These are phyloP conservation scores for Callithrix jacchus DNA, from an alignment of 2,113 vertebrate species.

Conservation along the genomic window DNA sequence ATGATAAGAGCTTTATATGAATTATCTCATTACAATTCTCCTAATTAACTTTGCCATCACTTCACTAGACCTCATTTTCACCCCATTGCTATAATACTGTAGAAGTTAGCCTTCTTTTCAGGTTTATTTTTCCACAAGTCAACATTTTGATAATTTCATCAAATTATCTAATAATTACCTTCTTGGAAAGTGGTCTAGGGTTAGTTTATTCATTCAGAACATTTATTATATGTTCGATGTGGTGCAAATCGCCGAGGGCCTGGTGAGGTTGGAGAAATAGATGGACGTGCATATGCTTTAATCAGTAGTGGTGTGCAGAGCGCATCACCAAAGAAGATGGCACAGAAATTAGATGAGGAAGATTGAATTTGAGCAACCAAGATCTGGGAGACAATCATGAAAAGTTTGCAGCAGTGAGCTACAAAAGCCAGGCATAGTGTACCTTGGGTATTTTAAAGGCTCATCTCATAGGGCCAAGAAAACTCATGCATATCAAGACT, in stretches of 20 bases:
- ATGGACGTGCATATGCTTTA: background rate
- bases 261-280: background rate
- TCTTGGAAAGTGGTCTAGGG: conserved; percentile 7
- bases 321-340: background rate
- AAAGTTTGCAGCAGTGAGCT: background rate
- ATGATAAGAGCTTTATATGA: background rate
- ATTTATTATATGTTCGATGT: background rate
- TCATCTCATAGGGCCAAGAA: background rate
- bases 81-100: background rate
- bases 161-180: conserved; percentile 26
- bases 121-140: background rate
- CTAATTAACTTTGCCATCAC: background rate
- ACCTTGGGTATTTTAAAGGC: background rate
- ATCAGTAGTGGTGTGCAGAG: background rate
- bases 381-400: background rate
- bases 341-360: background rate
- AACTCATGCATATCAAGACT: background rate
- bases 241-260: background rate
- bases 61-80: background rate
- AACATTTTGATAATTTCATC: conserved; percentile 36
- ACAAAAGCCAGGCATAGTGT: background rate
- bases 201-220: background rate
- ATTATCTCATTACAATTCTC: background rate
- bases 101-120: background rate
- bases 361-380: background rate